Evolutionary conservation across 2,113 vertebrate genomes (phyloP).

Genomic region (Ailurus styani): DNA sequence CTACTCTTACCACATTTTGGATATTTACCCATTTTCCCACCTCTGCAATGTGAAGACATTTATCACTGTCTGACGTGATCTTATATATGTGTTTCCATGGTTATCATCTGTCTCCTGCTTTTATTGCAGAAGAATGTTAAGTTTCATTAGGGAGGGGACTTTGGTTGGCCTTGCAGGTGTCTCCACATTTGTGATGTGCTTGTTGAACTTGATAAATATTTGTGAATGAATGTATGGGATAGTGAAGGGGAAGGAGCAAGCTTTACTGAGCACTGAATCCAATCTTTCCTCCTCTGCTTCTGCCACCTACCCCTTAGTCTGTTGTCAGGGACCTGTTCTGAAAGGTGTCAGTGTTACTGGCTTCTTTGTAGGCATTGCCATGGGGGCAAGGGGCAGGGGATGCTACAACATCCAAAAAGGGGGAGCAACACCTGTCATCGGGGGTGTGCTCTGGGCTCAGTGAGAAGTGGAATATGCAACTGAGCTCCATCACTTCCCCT

Average conservation of each 20-base stretch:
- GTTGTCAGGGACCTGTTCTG: background rate
- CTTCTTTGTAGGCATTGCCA: background rate
- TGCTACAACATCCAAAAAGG: background rate
- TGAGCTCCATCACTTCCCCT: background rate
- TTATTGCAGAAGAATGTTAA: background rate
- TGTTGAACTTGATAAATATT: background rate
- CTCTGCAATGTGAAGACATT: background rate
- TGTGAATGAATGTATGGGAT: no score
- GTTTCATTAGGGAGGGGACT: background rate
- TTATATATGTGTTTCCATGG: background rate
- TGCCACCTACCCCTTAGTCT: background rate
- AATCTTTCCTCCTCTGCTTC: background rate
- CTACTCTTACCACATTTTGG: background rate
- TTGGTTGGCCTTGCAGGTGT: background rate
- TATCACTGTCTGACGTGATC: background rate
- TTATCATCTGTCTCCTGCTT: background rate
- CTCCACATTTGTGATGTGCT: background rate
- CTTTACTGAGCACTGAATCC: background rate
- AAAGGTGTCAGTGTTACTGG: background rate
- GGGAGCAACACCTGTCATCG: background rate
- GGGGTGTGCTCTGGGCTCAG: background rate
- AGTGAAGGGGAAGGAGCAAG: background rate
- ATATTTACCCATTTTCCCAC: background rate
- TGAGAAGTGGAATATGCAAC: accelerated
- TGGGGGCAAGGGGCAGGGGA: background rate